phyloP scores from a whole-genome alignment of 2,113 vertebrate species.

The Leptobrachium leishanense region DNA sequence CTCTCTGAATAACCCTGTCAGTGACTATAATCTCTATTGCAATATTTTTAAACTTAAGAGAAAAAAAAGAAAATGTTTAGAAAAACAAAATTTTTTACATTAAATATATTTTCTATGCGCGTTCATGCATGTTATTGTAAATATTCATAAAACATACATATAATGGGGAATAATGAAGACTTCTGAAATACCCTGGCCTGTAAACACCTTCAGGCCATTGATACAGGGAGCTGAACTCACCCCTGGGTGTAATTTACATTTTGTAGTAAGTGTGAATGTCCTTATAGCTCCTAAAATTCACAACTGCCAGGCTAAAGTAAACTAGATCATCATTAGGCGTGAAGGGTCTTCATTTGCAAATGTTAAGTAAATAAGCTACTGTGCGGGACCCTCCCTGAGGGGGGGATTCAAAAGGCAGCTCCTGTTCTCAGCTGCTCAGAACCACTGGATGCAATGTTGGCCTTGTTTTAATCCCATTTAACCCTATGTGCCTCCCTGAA shows the following conservation, averaged over 20 bases:
- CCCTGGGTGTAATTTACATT: constrained; percentile 13
- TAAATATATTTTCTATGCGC: too few relatives aligned
- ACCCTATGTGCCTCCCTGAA: constrained; percentile 31
- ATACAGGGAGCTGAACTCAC: not conserved
- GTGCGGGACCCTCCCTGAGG: constrained; percentile 11
- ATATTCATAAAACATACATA: too few relatives aligned
- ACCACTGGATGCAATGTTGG: constrained; percentile 9
- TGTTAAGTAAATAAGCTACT: constrained; percentile 43
- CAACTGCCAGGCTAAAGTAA: constrained; percentile 27
- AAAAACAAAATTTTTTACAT: too few relatives aligned
- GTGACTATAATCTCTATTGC: too few relatives aligned
- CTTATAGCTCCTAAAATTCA: not conserved
- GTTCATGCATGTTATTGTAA: too few relatives aligned
- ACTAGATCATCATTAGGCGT: constrained; percentile 41
- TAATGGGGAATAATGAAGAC: too few relatives aligned
- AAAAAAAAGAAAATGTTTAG: too few relatives aligned
- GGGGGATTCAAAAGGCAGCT: not conserved
- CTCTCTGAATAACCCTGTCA: too few relatives aligned
- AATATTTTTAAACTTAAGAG: too few relatives aligned
- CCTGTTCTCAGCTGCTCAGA: constrained; percentile 24
- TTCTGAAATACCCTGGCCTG: not conserved
- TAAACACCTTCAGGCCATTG: not conserved
- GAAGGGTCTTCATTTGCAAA: constrained; percentile 41
- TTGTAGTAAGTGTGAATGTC: constrained; percentile 23
- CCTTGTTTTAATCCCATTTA: constrained; percentile 40